A percentile compares a stretch with the other conserved stretches of the same genome.
Evolutionary conservation across 1,140 invertebrate genomes (phyloP).

Genomic region (Saxidomus purpurata): DNA sequence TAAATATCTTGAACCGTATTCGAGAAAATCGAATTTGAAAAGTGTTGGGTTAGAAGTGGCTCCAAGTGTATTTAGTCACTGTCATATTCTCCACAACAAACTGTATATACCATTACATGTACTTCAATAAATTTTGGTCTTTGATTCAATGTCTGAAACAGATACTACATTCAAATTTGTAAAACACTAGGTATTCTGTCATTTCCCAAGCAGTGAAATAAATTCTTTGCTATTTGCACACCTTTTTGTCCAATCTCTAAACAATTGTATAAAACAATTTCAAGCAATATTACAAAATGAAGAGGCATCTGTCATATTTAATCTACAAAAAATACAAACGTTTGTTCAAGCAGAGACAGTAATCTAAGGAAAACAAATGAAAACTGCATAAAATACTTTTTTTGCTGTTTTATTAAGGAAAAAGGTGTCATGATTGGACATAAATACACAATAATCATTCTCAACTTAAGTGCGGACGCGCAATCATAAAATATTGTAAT

Average conservation of each 20-base stretch:
- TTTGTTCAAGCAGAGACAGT: background rate
- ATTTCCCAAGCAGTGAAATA: too few relatives aligned
- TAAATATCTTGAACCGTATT: too few relatives aligned
- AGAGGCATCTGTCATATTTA: background rate
- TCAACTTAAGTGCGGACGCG: background rate
- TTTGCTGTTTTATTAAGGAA: background rate
- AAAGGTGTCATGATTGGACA: background rate
- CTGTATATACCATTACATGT: too few relatives aligned
- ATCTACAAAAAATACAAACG: background rate
- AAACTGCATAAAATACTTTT: background rate
- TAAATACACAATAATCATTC: conserved; percentile 21
- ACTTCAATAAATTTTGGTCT: too few relatives aligned
- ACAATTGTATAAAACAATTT: background rate
- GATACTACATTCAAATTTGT: too few relatives aligned
- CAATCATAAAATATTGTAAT: background rate
- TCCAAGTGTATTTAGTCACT: too few relatives aligned
- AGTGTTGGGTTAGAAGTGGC: too few relatives aligned
- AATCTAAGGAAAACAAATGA: background rate
- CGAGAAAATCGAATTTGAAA: too few relatives aligned
- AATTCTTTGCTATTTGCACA: background rate
- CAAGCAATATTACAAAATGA: background rate
- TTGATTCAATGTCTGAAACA: too few relatives aligned
- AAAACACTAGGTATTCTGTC: too few relatives aligned
- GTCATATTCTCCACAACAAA: too few relatives aligned
- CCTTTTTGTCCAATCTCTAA: background rate